These are phyloP conservation scores for Astyanax mexicanus DNA, from an alignment of 2,797 vertebrate species.

Conservation along the genomic window DNA sequence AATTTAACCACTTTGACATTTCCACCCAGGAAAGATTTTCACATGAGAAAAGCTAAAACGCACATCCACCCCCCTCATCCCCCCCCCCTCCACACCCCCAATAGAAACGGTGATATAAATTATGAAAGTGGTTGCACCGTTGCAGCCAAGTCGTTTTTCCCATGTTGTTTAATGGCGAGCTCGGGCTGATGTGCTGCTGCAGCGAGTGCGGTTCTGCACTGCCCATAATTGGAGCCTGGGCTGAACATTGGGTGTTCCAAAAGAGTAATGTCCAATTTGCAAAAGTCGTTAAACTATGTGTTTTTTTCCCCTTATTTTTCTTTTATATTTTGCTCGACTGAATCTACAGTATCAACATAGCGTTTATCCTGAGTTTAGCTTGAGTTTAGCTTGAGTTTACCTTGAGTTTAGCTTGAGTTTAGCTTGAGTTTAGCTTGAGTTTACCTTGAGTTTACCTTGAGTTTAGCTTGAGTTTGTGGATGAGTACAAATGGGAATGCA, in stretches of 20 bases:
- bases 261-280: constrained; percentile 79
- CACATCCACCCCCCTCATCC: neutral
- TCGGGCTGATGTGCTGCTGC: constrained; percentile 74
- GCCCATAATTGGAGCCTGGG: constrained; percentile 79
- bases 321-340: constrained; percentile 53
- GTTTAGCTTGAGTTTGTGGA: too few species aligned
- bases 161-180: constrained; percentile 80
- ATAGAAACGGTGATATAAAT: constrained; percentile 76
- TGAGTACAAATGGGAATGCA: too few species aligned
- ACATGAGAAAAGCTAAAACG: constrained; percentile 73
- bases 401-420: too few species aligned
- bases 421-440: too few species aligned
- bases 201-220: constrained; percentile 76
- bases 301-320: constrained; percentile 71
- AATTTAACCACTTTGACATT: constrained; percentile 61
- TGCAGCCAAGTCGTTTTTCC: constrained; percentile 78
- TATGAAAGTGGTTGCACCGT: constrained; percentile 70
- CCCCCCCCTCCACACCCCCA: constrained; percentile 39
- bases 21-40: constrained; percentile 61
- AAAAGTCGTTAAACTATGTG: constrained; percentile 73
- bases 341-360: too few species aligned
- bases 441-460: too few species aligned
- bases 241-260: constrained; percentile 73
- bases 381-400: too few species aligned
- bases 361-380: too few species aligned